phyloP scores from a whole-genome alignment of 2,113 vertebrate species.

The Elephas maximus region DNA sequence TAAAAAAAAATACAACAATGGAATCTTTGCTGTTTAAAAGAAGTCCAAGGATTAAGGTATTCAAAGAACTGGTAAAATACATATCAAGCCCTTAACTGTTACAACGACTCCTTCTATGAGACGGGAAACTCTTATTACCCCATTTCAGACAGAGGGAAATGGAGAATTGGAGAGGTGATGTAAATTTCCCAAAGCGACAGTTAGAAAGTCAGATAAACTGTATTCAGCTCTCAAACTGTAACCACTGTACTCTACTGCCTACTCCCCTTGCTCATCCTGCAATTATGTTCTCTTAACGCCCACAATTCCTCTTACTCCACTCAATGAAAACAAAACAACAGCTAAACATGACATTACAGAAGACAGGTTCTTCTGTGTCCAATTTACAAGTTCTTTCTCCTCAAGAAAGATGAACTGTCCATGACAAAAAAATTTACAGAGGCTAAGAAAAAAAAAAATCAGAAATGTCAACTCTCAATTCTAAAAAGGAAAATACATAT shows the following conservation, averaged over 20 bases:
- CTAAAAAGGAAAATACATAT: background rate
- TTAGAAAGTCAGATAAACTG: background rate
- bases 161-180: background rate
- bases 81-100: background rate
- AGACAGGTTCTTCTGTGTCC: background rate
- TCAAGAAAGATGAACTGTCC: background rate
- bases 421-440: background rate
- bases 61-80: background rate
- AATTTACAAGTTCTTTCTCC: conserved; percentile 6
- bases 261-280: background rate
- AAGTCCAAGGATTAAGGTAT: conserved; percentile 2
- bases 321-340: background rate
- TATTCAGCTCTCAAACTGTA: background rate
- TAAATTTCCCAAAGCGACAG: background rate
- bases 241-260: background rate
- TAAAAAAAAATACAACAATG: background rate
- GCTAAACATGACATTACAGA: background rate
- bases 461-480: background rate
- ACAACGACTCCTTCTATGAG: background rate
- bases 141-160: background rate
- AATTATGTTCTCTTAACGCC: background rate
- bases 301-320: background rate
- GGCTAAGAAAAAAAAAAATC: background rate
- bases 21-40: conserved; percentile 14
- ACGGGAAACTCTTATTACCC: background rate